phyloP scores from a whole-genome alignment of 2,113 vertebrate species.

The Semnopithecus entellus region DNA sequence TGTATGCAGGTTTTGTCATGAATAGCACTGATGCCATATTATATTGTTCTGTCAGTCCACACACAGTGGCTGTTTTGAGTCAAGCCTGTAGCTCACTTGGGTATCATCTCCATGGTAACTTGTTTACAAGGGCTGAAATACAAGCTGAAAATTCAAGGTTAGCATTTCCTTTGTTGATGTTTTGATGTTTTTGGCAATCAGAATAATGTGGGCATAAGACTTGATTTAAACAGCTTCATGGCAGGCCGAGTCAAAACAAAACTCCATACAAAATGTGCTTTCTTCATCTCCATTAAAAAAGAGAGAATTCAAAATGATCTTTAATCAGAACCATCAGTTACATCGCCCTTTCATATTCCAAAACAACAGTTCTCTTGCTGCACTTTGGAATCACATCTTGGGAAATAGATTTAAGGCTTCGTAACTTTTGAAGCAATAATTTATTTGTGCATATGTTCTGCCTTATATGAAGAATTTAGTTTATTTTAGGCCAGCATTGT shows the following conservation, averaged over 20 bases:
- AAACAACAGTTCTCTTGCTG: slow-evolving; percentile 29
- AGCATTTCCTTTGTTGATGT: slow-evolving; percentile 86
- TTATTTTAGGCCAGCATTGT: slow-evolving; percentile 51
- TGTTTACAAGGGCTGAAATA: slow-evolving; percentile 86
- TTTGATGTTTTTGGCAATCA: slow-evolving; percentile 86
- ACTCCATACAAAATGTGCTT: slow-evolving; percentile 75
- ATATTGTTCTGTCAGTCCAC: slow-evolving; percentile 75
- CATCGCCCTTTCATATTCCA: slow-evolving; percentile 58
- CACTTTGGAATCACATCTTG: slow-evolving; percentile 50
- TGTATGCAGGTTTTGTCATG: slow-evolving; percentile 48
- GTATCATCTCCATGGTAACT: slow-evolving; percentile 88
- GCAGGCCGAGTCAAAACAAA: slow-evolving; percentile 82
- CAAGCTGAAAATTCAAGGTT: slow-evolving; percentile 87
- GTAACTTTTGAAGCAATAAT: slow-evolving; percentile 61
- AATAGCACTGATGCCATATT: slow-evolving; percentile 63
- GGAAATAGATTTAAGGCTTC: slow-evolving; percentile 61
- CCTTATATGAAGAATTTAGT: slow-evolving; percentile 24
- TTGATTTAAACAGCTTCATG: slow-evolving; percentile 82
- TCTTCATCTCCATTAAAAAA: slow-evolving; percentile 78
- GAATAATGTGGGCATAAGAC: slow-evolving; percentile 82
- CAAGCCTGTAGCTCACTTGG: slow-evolving; percentile 81
- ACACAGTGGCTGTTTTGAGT: slow-evolving; percentile 78
- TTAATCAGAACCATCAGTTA: slow-evolving; percentile 78
- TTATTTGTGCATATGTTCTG: not conserved
- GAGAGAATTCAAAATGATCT: slow-evolving; percentile 71